phyloP scores from a whole-genome alignment of 2,797 vertebrate species.

The Enteromius viviparus region DNA sequence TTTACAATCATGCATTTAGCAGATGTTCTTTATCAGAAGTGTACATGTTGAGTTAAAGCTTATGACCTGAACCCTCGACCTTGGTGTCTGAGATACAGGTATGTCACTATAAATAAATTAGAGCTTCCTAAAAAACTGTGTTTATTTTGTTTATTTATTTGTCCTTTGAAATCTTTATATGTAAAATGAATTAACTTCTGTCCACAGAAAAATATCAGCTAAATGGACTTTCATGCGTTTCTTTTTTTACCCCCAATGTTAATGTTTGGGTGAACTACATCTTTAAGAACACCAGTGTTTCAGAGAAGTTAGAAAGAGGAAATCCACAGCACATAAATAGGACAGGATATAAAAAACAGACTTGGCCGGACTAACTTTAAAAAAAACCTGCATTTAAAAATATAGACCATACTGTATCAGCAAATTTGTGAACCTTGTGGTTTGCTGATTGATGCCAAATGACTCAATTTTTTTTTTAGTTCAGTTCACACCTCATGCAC shows the following conservation, averaged over 20 bases:
- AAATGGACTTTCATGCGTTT: neutral
- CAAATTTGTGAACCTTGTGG: constrained; percentile 17
- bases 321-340: neutral
- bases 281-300: neutral
- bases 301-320: neutral
- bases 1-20: neutral
- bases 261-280: neutral
- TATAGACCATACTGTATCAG: neutral
- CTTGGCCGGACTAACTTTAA: neutral
- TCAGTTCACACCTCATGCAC: neutral
- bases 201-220: too few relatives aligned
- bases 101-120: neutral
- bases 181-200: neutral
- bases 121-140: neutral
- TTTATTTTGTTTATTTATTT: neutral
- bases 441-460: neutral
- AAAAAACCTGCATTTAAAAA: neutral
- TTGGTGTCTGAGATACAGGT: neutral
- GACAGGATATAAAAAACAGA: neutral
- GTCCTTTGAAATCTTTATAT: neutral
- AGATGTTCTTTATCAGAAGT: neutral
- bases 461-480: neutral
- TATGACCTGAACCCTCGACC: neutral
- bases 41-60: neutral
- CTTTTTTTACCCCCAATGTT: too few relatives aligned